Percentiles rank a stretch among this genome's conserved stretches.
Conservation (phyloP, 2,797 vertebrate species). For the Margarornis squamiger region DNA sequence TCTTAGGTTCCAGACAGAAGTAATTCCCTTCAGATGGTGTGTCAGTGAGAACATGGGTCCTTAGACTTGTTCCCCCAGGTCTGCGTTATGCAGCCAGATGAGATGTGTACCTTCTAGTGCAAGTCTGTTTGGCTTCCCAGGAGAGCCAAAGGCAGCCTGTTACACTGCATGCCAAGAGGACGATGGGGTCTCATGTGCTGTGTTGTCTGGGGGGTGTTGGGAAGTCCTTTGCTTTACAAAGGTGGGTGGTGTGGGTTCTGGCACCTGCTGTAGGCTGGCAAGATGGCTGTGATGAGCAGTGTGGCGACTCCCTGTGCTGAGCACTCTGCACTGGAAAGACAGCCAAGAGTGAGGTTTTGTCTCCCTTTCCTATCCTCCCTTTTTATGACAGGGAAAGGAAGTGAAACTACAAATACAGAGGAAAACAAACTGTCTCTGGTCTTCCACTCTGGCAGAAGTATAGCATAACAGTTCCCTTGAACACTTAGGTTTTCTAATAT, state of each 20-base stretch:
- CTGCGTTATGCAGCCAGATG: not conserved
- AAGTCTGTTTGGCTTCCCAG: not conserved
- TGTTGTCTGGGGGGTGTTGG: not conserved
- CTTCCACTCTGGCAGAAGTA: conserved; percentile 37
- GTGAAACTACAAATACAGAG: conserved; percentile 50
- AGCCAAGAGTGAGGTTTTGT: conserved; percentile 20
- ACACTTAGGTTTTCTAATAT: not conserved
- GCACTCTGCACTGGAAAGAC: conserved; percentile 19
- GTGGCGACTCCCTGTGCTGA: conserved; percentile 28
- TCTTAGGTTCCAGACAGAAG: not conserved
- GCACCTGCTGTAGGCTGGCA: conserved; percentile 30
- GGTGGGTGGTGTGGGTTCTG: not conserved
- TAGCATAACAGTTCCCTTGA: not conserved
- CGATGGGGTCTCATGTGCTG: not conserved
- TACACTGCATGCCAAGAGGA: not conserved
- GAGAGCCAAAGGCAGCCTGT: not conserved
- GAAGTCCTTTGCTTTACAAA: not conserved
- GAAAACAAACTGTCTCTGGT: conserved; percentile 49
- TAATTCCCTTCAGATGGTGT: not conserved
- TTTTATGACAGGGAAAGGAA: conserved; percentile 49
- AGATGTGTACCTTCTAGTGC: not conserved
- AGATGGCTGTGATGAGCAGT: conserved; percentile 40
- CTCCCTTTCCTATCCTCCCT: not conserved
- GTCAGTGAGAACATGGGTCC: not conserved
- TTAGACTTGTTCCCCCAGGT: not conserved